Evolutionary conservation across 2,113 vertebrate genomes (phyloP).

Genomic region (Sebastes fasciatus): DNA sequence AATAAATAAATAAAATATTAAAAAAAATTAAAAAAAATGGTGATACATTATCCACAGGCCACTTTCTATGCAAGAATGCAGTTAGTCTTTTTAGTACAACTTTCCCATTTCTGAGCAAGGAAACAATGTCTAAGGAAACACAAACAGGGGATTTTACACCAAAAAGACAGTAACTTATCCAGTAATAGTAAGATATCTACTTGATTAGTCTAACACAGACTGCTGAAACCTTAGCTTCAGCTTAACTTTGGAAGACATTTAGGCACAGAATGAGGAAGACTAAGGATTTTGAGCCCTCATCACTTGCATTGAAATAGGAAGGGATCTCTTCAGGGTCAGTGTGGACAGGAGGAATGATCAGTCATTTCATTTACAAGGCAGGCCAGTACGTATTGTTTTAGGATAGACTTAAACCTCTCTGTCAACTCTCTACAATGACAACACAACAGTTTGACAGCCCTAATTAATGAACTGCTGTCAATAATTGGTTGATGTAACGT

Average conservation of each 20-base stretch:
- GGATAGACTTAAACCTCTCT: background rate
- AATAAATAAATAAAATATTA: too few species aligned
- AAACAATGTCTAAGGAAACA: background rate
- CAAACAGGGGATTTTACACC: too few species aligned
- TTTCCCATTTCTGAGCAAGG: background rate
- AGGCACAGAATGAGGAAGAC: background rate
- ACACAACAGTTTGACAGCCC: background rate
- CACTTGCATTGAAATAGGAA: background rate
- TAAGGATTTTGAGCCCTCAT: background rate
- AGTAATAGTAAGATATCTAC: too few species aligned
- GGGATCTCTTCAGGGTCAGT: background rate
- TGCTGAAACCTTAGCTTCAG: background rate
- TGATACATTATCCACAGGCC: too few species aligned
- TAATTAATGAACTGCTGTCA: background rate
- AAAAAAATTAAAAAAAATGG: too few species aligned
- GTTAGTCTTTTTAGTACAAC: background rate
- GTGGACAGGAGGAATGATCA: background rate
- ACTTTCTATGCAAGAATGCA: background rate
- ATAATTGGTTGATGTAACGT: background rate
- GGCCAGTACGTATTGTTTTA: background rate
- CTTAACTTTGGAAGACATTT: background rate
- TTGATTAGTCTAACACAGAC: background rate
- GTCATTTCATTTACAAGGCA: background rate
- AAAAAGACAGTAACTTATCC: too few species aligned
- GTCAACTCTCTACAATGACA: background rate